A percentile compares a stretch with the other conserved stretches of the same genome.
These are phyloP conservation scores for Sarotherodon lohbergeri DNA, from an alignment of 2,113 vertebrate species.

Conservation along the genomic window DNA sequence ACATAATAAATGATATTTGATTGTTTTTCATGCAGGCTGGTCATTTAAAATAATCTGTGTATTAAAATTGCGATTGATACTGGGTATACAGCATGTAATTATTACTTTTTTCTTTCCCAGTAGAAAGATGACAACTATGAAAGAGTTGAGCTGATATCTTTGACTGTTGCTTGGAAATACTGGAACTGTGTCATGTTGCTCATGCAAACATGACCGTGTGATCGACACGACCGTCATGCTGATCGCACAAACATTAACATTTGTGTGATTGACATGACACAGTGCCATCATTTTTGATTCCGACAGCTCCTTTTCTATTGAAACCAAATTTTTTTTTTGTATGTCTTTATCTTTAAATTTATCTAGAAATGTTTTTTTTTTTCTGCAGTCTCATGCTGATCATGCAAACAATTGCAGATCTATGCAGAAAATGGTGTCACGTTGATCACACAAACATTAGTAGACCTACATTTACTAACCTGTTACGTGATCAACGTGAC, in stretches of 20 bases:
- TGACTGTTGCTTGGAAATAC: not conserved
- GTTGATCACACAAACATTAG: not conserved
- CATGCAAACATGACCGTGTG: not conserved
- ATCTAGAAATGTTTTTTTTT: not conserved
- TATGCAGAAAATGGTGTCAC: not conserved
- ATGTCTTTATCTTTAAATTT: not conserved
- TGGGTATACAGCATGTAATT: not conserved
- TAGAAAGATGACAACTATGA: not conserved
- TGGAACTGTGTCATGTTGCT: not conserved
- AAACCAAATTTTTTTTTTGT: not conserved
- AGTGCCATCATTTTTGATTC: not conserved
- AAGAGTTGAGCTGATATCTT: not conserved
- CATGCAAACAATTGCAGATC: not conserved
- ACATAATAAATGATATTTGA: not conserved
- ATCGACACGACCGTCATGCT: not conserved
- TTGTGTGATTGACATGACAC: not conserved
- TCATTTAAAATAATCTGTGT: not conserved
- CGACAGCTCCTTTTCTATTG: not conserved
- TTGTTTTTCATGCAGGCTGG: not conserved
- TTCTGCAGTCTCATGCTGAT: not conserved
- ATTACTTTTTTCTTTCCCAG: not conserved
- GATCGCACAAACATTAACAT: accelerated
- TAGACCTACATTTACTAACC: accelerated
- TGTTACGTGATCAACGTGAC: not conserved
- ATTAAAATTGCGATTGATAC: not conserved